phyloP scores from a whole-genome alignment of 2,888 invertebrate species.

The Resseliella maxima region DNA sequence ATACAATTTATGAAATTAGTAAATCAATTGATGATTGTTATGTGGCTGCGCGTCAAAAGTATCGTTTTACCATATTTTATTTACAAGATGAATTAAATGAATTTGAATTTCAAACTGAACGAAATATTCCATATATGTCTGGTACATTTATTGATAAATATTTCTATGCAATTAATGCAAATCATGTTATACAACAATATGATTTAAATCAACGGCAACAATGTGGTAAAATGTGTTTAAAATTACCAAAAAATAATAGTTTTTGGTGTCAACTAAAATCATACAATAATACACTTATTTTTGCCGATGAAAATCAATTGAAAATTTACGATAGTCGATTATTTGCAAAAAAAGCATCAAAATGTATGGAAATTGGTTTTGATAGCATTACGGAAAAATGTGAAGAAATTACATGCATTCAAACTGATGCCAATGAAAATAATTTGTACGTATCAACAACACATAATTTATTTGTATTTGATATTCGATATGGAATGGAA shows the following conservation, averaged over 20 bases:
- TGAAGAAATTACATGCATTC: slow-evolving; percentile 31
- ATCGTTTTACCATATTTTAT: not conserved
- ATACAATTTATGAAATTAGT: not conserved
- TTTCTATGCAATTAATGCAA: slow-evolving; percentile 13
- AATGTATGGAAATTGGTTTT: not conserved
- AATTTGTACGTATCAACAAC: slow-evolving; percentile 32
- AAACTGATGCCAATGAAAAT: slow-evolving; percentile 39
- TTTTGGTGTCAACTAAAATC: slow-evolving; percentile 22
- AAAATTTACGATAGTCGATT: slow-evolving; percentile 47
- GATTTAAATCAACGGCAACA: not conserved
- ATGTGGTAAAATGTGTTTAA: slow-evolving; percentile 45
- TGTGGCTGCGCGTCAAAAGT: not conserved
- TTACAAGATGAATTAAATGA: slow-evolving; percentile 20
- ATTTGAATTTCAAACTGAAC: not conserved
- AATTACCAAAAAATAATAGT: slow-evolving; percentile 34
- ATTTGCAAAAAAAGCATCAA: slow-evolving; percentile 36
- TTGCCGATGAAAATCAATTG: slow-evolving; percentile 5
- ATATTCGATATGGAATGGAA: slow-evolving; percentile 46
- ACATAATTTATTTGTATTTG: slow-evolving; percentile 35
- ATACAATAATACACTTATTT: not conserved
- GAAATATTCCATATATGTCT: slow-evolving; percentile 36
- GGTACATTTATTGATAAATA: not conserved
- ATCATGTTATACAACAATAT: not conserved
- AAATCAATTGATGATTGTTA: slow-evolving; percentile 15
- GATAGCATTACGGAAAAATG: slow-evolving; percentile 27